Evolutionary conservation across 2,797 vertebrate species (phyloP).

Genomic region (Epinephelus coioides): DNA sequence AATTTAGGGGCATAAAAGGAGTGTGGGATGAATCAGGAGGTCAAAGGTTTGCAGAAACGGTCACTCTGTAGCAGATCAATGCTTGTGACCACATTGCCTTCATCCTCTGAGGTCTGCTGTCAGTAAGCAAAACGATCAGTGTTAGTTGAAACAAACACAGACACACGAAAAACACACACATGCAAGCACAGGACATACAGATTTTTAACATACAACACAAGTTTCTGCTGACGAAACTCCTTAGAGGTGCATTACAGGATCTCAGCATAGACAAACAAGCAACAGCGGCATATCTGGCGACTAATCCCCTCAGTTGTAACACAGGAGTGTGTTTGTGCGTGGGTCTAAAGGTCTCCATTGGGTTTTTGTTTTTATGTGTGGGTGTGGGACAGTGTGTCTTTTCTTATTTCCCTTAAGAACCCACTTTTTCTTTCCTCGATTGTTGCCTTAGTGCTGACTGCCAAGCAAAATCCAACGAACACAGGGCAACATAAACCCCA

Average conservation of each 20-base stretch:
- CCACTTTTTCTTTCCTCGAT: conserved; percentile 29
- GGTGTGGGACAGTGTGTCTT: conserved; percentile 28
- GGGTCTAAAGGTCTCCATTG: conserved; percentile 18
- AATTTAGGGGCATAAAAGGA: neutral
- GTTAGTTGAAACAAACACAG: conserved; percentile 29
- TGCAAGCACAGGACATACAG: conserved; percentile 20
- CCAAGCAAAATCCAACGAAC: conserved; percentile 68
- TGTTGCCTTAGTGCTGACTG: conserved; percentile 79
- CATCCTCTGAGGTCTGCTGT: conserved; percentile 39
- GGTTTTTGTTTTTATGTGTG: conserved; percentile 13
- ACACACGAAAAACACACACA: neutral
- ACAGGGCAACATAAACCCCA: conserved; percentile 9
- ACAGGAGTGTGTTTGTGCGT: conserved; percentile 17
- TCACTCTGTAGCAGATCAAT: conserved; percentile 46
- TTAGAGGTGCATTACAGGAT: conserved; percentile 36
- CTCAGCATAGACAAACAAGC: conserved; percentile 27
- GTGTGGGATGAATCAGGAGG: neutral
- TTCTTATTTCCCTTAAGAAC: conserved; percentile 19
- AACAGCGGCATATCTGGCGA: conserved; percentile 35
- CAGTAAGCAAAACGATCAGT: conserved; percentile 44
- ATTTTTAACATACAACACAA: conserved; percentile 27
- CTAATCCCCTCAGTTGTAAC: conserved; percentile 32
- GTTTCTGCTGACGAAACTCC: conserved; percentile 43
- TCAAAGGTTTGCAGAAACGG: conserved; percentile 15
- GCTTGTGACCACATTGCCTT: conserved; percentile 66